Evolutionary conservation across 1,140 invertebrate genomes (phyloP).

Genomic region (Charaxes varanes): DNA sequence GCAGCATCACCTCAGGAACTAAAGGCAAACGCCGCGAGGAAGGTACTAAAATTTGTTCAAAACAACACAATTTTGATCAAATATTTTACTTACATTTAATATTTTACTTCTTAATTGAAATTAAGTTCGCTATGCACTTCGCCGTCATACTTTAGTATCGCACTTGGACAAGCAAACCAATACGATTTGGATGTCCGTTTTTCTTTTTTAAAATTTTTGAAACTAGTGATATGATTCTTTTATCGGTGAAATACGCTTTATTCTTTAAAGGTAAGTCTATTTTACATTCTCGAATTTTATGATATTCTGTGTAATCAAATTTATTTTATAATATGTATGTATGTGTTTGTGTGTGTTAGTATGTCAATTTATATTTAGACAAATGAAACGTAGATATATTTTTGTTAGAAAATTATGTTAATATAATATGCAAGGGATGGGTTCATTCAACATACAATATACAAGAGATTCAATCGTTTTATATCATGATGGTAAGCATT

Average conservation of each 20-base stretch:
- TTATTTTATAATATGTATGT: background rate
- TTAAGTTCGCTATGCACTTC: too few species aligned
- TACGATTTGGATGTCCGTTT: conserved; percentile 47
- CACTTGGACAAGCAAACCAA: conserved; percentile 41
- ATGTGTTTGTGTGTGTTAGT: background rate
- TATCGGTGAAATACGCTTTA: conserved; percentile 24
- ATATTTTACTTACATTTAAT: background rate
- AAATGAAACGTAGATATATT: background rate
- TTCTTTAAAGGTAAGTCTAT: conserved; percentile 45
- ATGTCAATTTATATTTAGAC: too few species aligned
- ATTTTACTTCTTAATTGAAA: too few species aligned
- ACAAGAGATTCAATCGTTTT: too few species aligned
- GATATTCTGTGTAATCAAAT: conserved; percentile 13
- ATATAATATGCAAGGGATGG: too few species aligned
- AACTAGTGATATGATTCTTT: conserved; percentile 40
- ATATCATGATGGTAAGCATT: too few species aligned
- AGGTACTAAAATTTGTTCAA: conserved; percentile 63
- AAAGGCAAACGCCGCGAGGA: conserved; percentile 77
- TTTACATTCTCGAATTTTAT: conserved; percentile 19
- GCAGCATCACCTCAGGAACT: conserved; percentile 79
- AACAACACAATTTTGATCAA: background rate
- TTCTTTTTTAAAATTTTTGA: conserved; percentile 40
- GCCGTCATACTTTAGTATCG: conserved; percentile 13
- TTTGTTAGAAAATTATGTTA: too few species aligned
- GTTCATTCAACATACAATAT: too few species aligned